Base-by-base conservation (phyloP, 1,140 invertebrate species). In the Teleogryllus occipitalis region DNA sequence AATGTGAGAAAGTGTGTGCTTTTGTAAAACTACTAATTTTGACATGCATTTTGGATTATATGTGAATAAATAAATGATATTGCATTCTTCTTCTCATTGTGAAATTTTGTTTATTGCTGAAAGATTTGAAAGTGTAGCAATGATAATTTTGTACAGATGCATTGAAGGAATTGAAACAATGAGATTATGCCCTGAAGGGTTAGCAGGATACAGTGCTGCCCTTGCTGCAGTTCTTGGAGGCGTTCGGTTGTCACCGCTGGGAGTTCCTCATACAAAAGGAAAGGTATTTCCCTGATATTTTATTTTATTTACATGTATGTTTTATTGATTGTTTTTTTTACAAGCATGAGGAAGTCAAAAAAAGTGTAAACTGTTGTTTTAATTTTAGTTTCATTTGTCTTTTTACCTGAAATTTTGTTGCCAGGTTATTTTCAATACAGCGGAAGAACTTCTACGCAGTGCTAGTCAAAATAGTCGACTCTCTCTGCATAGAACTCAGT, bases 391-490 rank as follows among this genome's bases (percentile, higher is more conserved):
- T 65, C 54, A 65, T 65, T 65, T 65, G 54, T 65, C 10, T 15
- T 72, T 72, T 72, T 72, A 15, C 6, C 65, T 65, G 54, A 2
- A 65, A 78, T 80, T 77, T 77, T 82, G 79, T 82, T 84, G 85
- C n/a, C 83, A 92, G 91, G 90, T 94, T 82, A 96, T 99, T 75
- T 99, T 99, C 85, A 97, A 96, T 85, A 95, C 97, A 65, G 98
- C 97, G 39, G 98, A 99, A 89, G 98, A 99, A 85, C 86, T 99
- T 77, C 87, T 99, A 27, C 90, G 97, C 83, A 98, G 96, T 82
- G 98, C 98, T n/a, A 96, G 93, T 84, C 97, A 99, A 88, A 99
- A 97, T 86, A 97, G 96, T 86, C 90, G 97, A 80, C 88, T 99
- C 79, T 98, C 97, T 14, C 89, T 98, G 75, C 96, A 97, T 84